Base-by-base conservation (phyloP, 2,888 invertebrate genomes). In the Habroteleia sp. region DNA sequence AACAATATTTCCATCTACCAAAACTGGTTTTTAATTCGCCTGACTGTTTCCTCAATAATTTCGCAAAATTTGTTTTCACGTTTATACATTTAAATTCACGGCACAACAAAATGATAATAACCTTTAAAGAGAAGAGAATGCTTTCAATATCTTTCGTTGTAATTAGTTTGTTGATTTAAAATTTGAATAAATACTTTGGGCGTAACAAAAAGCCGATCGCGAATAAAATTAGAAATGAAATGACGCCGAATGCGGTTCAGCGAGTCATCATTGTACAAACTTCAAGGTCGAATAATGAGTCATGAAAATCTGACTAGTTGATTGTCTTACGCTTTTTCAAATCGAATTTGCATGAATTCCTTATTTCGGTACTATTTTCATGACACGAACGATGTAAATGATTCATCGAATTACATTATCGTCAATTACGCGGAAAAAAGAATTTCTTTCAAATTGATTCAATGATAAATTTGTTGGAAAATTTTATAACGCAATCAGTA, bases 261-360 rank as follows among this genome's bases (percentile, higher is more conserved):
- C 68, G 56, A 74, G 54, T 63, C 62, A 74, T 56, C 74, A 46
- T 25, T 10, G 69, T 52, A 29, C 62, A 42, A 75, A 75, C 60
- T 71, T 60, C 75, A 75, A 75, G 75, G 75, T 31, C 13, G 44
- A 33, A 29, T 41, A 23, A 65, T 83, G 82, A 83, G 71, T 82
- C 83, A 83, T 76, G 77, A 76, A 81, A 83, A 81, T 83, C 78
- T 77, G 76, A 58, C 48, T 73, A 52, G 48, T 65, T 73, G 76
- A 77, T 73, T 62, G 66, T 71, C 50, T 65, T 56, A 68, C 66
- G 65, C 42, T 54, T 48, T 78, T 71, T 42, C 76, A 54, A 66
- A 60, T 63, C 75, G 69, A 80, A 78, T 78, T 77, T 72, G 58
- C 50, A 56, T 63, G 63, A 63, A 65, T 75, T 69, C 56, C 69